Conservation (phyloP, 2,797 vertebrate species). For the Centropyge bicolor region DNA sequence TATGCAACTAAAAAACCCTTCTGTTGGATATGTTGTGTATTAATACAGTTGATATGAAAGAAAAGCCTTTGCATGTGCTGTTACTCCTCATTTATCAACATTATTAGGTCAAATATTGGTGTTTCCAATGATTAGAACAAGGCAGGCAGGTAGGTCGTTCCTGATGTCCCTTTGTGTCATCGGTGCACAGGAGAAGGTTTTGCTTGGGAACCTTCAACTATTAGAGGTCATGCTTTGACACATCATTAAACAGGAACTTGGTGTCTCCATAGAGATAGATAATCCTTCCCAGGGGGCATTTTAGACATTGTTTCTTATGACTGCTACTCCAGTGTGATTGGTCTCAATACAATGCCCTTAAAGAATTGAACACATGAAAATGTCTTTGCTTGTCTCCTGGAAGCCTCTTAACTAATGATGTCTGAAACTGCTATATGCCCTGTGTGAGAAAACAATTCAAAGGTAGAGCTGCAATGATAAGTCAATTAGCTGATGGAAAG, state of each 20-base stretch:
- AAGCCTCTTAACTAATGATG: not conserved
- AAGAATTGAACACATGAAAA: slow-evolving; percentile 3
- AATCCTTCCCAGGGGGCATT: slow-evolving; percentile 51
- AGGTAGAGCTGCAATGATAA: too few relatives aligned
- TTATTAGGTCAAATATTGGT: too few relatives aligned
- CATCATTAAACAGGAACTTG: slow-evolving; percentile 68
- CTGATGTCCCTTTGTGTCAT: not conserved
- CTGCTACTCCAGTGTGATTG: slow-evolving; percentile 11
- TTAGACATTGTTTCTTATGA: slow-evolving; percentile 40
- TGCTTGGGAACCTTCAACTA: slow-evolving; percentile 41
- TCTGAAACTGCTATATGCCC: not conserved
- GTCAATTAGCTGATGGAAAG: too few relatives aligned
- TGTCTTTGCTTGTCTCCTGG: not conserved
- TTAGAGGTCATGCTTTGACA: slow-evolving; percentile 65
- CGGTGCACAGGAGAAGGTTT: slow-evolving; percentile 35
- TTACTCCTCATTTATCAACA: not conserved
- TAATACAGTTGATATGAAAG: not conserved
- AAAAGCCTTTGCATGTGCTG: not conserved
- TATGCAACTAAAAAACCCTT: not conserved
- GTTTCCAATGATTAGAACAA: not conserved
- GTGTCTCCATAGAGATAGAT: slow-evolving; percentile 58
- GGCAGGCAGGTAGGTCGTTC: not conserved
- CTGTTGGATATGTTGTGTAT: too few relatives aligned
- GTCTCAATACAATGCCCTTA: not conserved
- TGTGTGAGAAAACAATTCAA: not conserved